Conservation (phyloP, 2,797 vertebrate species). For the Pangasius mekongensis region DNA sequence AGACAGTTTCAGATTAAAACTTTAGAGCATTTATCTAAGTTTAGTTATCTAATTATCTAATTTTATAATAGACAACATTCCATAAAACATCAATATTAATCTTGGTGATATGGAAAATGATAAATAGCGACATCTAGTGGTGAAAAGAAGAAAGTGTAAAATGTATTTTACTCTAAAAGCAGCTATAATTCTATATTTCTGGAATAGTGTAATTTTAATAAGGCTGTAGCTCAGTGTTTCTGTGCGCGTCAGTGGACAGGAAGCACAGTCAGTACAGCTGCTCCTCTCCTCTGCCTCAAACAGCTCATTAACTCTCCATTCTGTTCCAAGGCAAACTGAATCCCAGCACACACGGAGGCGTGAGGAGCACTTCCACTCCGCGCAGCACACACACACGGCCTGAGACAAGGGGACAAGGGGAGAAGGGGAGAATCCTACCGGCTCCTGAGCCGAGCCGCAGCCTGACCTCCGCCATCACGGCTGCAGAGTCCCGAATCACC, state of each 20-base stretch:
- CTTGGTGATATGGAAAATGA: background rate
- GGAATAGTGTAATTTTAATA: too few relatives aligned
- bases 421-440: slow-evolving; percentile 4
- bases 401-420: background rate
- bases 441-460: background rate
- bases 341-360: background rate
- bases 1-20: background rate
- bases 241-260: background rate
- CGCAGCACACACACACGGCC: background rate
- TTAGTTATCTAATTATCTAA: background rate
- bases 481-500: background rate
- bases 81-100: background rate
- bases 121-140: background rate
- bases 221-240: background rate
- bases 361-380: background rate
- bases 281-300: background rate
- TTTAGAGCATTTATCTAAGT: background rate
- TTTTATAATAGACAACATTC: background rate
- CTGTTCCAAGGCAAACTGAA: background rate
- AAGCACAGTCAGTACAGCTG: background rate
- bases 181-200: background rate
- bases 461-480: slow-evolving; percentile 57
- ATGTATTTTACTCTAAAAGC: background rate
- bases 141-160: too few relatives aligned
- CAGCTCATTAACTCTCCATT: background rate